Percentiles rank a stretch among this genome's conserved stretches.
Evolutionary conservation across 2,888 invertebrate genomes (phyloP).

Genomic region (Drosophila mettleri): DNA sequence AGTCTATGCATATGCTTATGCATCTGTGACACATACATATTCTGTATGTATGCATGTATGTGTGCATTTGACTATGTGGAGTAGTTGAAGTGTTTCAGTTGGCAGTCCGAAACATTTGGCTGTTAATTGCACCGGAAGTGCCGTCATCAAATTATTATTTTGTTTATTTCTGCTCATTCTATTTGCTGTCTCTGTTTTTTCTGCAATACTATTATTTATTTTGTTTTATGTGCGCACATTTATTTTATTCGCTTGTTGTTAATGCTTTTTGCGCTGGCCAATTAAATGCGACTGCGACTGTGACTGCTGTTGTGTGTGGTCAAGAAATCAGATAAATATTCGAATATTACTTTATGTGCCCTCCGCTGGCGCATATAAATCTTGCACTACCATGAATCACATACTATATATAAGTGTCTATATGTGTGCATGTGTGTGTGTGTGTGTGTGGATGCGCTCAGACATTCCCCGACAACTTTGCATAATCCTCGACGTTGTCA

Average conservation of each 20-base stretch:
- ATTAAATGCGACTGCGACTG: constrained; percentile 35
- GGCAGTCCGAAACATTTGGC: constrained; percentile 49
- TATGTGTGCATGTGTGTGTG: background rate
- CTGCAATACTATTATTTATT: constrained; percentile 14
- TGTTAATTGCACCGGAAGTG: constrained; percentile 76
- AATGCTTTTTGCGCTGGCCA: constrained; percentile 40
- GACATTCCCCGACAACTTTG: constrained; percentile 50
- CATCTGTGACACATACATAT: constrained; percentile 5
- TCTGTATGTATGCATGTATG: background rate
- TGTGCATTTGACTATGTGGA: background rate
- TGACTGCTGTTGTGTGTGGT: constrained; percentile 64
- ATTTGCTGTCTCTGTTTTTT: constrained; percentile 14
- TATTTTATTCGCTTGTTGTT: constrained; percentile 57
- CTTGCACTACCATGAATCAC: constrained; percentile 47
- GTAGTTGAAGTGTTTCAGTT: constrained; percentile 7
- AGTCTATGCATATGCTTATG: constrained; percentile 1
- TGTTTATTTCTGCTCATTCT: constrained; percentile 31
- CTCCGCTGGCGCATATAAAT: constrained; percentile 44
- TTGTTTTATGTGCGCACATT: constrained; percentile 45
- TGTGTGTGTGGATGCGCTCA: constrained; percentile 11
- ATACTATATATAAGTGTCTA: constrained; percentile 10
- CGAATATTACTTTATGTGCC: constrained; percentile 35
- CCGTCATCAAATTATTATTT: constrained; percentile 55
- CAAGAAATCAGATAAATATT: constrained; percentile 54
- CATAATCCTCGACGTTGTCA: constrained; percentile 58